phyloP scores from a whole-genome alignment of 2,113 vertebrate genomes.

The Anser cygnoides region DNA sequence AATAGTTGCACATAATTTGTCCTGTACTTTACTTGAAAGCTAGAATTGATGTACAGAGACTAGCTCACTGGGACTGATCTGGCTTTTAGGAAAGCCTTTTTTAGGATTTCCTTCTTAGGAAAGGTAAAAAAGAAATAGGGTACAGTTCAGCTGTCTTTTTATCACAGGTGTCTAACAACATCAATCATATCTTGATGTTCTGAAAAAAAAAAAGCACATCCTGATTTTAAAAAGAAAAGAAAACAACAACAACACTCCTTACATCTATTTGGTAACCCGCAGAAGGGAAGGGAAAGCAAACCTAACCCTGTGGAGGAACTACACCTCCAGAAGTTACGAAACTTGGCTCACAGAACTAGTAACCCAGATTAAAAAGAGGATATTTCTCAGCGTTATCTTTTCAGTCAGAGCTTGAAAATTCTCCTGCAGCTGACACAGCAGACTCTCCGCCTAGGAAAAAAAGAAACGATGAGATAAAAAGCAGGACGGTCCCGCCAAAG shows the following conservation, averaged over 20 bases:
- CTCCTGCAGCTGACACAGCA: slow-evolving; percentile 81
- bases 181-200: neutral
- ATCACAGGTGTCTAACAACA: fast-evolving
- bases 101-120: neutral
- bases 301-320: no score
- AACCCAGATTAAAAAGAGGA: slow-evolving; percentile 61
- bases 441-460: slow-evolving; percentile 80
- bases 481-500: neutral
- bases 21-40: neutral
- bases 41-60: neutral
- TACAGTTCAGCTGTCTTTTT: neutral
- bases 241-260: no score
- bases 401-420: slow-evolving; percentile 80
- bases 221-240: no score
- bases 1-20: neutral
- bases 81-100: neutral
- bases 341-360: no score
- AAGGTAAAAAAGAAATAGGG: neutral
- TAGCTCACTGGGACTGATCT: fast-evolving
- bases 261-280: no score
- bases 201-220: neutral
- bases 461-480: no score
- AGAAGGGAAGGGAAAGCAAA: neutral
- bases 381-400: slow-evolving; percentile 84
- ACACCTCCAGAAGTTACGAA: neutral